Base-by-base conservation (phyloP, 2,113 vertebrate genomes). In the Miniopterus natalensis region DNA sequence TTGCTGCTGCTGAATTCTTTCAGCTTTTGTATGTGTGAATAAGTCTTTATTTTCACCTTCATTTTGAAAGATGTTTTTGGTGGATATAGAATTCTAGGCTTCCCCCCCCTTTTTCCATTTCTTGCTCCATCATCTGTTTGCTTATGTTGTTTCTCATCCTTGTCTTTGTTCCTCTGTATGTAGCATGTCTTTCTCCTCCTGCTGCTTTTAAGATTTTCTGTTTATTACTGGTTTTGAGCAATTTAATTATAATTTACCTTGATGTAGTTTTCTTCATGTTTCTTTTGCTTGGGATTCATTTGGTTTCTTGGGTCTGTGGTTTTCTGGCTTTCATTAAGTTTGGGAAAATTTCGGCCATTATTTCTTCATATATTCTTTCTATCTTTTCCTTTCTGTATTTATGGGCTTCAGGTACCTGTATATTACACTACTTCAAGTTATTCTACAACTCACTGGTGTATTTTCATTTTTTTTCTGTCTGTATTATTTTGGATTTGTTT, bases 21-120 rank as follows among this genome's bases (percentile, higher is more conserved):
- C 51, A 81, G 40, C 29, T 65, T 75, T 84, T 65, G 20, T 65
- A 51, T 65, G n/a, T 84, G 45, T 74, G 29, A 83, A 70, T 68
- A 68, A 42, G 29, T 80, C 40, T 80, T 79, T 68, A 80, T 51
- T 84, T 84, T 84, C 10, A 27, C 73, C n/a, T 85, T 85, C 53
- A 83, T 83, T 91, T 70, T 90, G 40, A 70, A 90, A 90, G n/a
- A 55, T 47, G 59, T 73, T 94, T 94, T 81, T 93, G 18, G 45
- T 61, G 20, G 15, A 10, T 84, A 49, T 85, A 71, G n/a, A 71
- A 53, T 85, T 79, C 42, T 63, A 53, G 45, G 21, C 27, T 78
- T 90, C 66, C 42, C 45, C 31, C 36, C 61, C 36, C 10, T 84
- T 68, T 83, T 68, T 88, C 8, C 29, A 63, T 61, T 71, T 93